Conservation (phyloP, 2,113 vertebrate genomes). For the Psammodynastes pulverulentus region DNA sequence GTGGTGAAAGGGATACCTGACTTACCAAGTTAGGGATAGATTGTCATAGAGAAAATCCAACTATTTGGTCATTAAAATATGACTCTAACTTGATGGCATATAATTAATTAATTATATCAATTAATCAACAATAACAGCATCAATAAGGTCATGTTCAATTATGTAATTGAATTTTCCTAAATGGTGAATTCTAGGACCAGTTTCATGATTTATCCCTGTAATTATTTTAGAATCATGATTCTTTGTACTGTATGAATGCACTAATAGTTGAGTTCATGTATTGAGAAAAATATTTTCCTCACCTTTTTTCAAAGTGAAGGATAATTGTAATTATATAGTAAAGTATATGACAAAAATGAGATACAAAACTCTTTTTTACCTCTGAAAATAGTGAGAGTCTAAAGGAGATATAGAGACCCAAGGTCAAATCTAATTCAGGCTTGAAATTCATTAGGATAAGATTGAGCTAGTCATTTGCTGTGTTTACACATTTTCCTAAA, state of each 20-base stretch:
- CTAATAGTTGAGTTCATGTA: not conserved
- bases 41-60: not conserved
- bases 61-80: not conserved
- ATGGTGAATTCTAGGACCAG: not conserved
- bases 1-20: not conserved
- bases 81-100: not conserved
- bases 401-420: not conserved
- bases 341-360: not conserved
- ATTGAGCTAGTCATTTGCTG: not conserved
- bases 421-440: not conserved
- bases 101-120: not conserved
- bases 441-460: not conserved
- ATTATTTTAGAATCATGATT: not conserved
- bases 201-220: not conserved
- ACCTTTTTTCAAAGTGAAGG: not conserved
- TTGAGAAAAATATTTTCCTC: not conserved
- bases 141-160: not conserved
- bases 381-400: not conserved
- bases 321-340: not conserved
- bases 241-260: not conserved
- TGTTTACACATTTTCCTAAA: not conserved
- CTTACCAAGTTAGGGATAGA: not conserved
- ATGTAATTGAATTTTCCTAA: not conserved
- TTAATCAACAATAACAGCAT: not conserved
- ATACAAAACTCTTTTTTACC: not conserved